phyloP scores from a whole-genome alignment of 2,113 vertebrate species.

The Cyphomyrus discorhynchus region DNA sequence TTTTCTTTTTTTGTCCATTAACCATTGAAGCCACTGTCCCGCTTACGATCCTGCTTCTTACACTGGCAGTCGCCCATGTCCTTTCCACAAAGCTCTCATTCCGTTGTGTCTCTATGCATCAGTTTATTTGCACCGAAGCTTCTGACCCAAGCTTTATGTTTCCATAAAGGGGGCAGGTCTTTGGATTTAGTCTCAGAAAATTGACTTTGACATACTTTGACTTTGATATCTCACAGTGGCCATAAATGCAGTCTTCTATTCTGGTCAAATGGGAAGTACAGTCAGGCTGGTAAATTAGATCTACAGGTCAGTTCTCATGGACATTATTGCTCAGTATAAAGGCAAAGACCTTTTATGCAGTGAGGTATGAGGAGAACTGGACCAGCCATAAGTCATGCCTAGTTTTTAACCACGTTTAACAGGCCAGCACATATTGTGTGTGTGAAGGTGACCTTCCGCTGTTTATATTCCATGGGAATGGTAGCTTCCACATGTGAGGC shows the following conservation, averaged over 20 bases:
- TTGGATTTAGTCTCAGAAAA: neutral
- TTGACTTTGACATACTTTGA: neutral
- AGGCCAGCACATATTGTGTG: neutral
- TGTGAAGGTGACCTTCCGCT: neutral
- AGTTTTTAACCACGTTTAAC: neutral
- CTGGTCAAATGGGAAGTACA: neutral
- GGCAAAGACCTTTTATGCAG: neutral
- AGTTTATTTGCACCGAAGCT: neutral
- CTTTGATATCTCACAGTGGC: neutral
- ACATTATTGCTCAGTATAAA: neutral
- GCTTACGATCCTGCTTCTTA: neutral
- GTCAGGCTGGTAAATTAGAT: neutral
- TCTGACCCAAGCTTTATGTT: neutral
- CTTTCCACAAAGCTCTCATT: neutral
- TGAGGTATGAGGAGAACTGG: neutral
- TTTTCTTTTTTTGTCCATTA: neutral
- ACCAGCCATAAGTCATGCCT: neutral
- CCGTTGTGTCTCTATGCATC: neutral
- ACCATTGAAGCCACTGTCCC: neutral
- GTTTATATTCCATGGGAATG: neutral
- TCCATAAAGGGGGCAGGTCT: neutral
- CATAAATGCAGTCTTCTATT: neutral
- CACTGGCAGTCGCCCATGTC: neutral
- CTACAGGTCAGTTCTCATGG: neutral
- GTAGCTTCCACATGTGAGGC: neutral